Base-by-base conservation (phyloP, 2,888 invertebrate genomes). In the Pterostichus niger region DNA sequence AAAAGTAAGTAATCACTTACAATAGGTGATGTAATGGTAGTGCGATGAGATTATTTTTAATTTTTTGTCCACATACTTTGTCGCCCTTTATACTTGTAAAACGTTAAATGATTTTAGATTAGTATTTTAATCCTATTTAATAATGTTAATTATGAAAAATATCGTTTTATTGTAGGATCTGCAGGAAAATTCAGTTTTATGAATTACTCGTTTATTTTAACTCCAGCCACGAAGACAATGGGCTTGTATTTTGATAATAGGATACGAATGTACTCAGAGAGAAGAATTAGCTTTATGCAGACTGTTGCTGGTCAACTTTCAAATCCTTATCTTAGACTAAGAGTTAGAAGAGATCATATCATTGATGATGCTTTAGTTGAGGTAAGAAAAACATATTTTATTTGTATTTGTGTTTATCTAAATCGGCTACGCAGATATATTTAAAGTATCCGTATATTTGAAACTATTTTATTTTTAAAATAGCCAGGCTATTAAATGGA, bases 201-300 rank as follows among this genome's bases (percentile, higher is more conserved):
- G 93, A 93, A 95, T 87, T 96, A 97, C 88, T 95, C 97, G 61
- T 98, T 98, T 90, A 95, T 98, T 85, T 90, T 98, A 84, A 97
- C 97, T 40, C 96, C 97, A 10, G 96, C 97, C 9, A 97, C 97
- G 6, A 98, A 98, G 91, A 96, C 96, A 2, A 93, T 97, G 86
- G 97, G 97, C 0, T 91, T 98, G 85, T 98, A 97, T 91, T 98
- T 96, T 89, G 98, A 98, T 90, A 98, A 97, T 90, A 93, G 98
- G 82, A 97, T 98, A 89, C 93, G 97, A 81, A 98, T 98, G 98
- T 96, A 96, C 90, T 96, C 96, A 84, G 98, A 98, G 90, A 92
- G 98, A 73, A 93, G 98, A 85, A 94, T 96, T 88, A 97, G 97
- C 87, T 91, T 97, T 86, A 91, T 97, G 86, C 95, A 97, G 87